Evolutionary conservation across 2,888 invertebrate genomes (phyloP).

Genomic region (Bruchidius siliquastri): DNA sequence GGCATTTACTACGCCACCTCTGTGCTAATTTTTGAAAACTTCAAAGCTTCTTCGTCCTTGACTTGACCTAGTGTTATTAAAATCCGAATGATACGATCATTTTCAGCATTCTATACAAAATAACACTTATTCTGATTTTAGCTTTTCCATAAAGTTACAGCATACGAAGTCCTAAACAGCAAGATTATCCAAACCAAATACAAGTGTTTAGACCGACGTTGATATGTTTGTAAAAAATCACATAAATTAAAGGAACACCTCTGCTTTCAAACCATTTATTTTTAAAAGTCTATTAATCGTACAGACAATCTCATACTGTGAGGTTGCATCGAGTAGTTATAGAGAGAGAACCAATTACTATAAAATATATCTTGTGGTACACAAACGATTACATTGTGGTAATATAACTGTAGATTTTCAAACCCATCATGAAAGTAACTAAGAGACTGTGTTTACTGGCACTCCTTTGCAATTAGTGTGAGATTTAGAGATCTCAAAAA

Average conservation of each 20-base stretch:
- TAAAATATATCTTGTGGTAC: slow-evolving; percentile 16
- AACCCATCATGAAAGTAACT: background rate
- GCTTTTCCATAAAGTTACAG: no score
- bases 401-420: slow-evolving; percentile 6
- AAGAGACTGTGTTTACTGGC: background rate
- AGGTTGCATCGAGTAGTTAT: background rate
- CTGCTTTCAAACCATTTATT: background rate
- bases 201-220: no score
- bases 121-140: no score
- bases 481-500: background rate
- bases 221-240: background rate
- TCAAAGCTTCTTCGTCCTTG: no score
- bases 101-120: no score
- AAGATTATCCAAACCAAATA: no score
- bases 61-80: no score
- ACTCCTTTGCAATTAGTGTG: background rate
- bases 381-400: slow-evolving; percentile 17
- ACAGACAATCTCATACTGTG: background rate
- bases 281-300: background rate
- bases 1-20: no score
- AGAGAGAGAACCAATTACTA: slow-evolving; percentile 18
- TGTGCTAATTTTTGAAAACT: no score
- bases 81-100: no score
- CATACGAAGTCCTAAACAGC: no score
- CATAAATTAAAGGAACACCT: background rate